These are phyloP conservation scores for Trichosurus vulpecula DNA, from an alignment of 2,797 vertebrate genomes.

Conservation along the genomic window DNA sequence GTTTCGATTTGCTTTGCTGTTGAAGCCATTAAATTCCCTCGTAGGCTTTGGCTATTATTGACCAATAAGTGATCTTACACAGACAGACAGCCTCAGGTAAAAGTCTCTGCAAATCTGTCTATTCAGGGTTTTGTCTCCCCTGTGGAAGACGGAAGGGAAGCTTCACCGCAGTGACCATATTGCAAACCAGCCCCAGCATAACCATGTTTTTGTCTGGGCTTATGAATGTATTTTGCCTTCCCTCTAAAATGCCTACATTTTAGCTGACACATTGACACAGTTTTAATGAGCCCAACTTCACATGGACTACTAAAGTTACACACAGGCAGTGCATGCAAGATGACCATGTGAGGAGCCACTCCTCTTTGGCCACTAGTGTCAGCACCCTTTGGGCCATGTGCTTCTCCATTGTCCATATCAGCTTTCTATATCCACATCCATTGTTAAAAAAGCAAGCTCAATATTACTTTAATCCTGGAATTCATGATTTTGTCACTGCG, in stretches of 20 bases:
- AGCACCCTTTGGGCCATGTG: not conserved
- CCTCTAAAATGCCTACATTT: not conserved
- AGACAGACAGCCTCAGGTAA: not conserved
- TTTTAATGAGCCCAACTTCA: not conserved
- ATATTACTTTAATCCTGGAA: not conserved
- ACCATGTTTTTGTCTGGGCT: not conserved
- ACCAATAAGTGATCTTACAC: slow-evolving; percentile 46
- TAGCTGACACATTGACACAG: not conserved
- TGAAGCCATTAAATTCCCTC: slow-evolving; percentile 46
- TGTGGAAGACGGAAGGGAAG: not conserved
- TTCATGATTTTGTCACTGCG: not conserved
- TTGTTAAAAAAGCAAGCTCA: not conserved
- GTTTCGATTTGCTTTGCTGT: slow-evolving; percentile 54
- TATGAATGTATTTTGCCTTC: not conserved
- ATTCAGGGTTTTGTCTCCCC: not conserved
- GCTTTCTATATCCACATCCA: not conserved
- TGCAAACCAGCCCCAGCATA: not conserved
- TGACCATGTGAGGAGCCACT: not conserved
- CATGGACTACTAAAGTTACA: not conserved
- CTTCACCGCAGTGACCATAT: not conserved
- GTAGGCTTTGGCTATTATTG: slow-evolving; percentile 57
- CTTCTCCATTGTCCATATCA: not conserved
- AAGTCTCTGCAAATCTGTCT: not conserved
- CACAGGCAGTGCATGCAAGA: not conserved
- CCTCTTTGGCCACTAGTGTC: not conserved